Percentiles rank a stretch among this genome's conserved stretches.
phyloP scores from a whole-genome alignment of 2,113 vertebrate species.

The Progne subis region DNA sequence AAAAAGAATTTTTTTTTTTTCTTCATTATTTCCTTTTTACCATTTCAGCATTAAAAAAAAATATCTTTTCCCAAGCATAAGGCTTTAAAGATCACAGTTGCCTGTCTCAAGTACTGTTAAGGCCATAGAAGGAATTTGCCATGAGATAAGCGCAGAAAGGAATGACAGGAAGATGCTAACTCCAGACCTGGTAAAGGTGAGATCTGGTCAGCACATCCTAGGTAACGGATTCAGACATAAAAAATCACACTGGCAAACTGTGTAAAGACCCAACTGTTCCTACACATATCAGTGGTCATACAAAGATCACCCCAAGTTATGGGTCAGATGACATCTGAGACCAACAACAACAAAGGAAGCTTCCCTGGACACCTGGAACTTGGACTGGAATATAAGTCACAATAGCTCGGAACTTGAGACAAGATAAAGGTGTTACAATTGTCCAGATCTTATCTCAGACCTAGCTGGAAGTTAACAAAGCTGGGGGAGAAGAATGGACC shows the following conservation, averaged over 20 bases:
- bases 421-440: neutral
- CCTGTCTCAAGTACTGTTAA: neutral
- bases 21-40: neutral
- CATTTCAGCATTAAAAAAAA: neutral
- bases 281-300: neutral
- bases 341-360: rapidly evolving
- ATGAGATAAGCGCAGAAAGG: neutral
- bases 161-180: neutral
- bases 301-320: neutral
- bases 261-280: neutral
- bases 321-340: neutral
- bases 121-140: neutral
- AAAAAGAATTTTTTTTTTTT: neutral
- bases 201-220: neutral
- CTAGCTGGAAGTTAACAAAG: neutral
- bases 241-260: rapidly evolving
- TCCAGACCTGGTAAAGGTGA: neutral
- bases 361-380: neutral
- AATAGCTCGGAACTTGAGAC: neutral
- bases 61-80: neutral
- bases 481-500: neutral
- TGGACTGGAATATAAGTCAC: neutral
- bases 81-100: neutral
- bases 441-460: neutral
- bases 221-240: rapidly evolving